Evolutionary conservation across 2,888 invertebrate species (phyloP), one percentile per base, ranked within the genome.

Genomic region (Cheilosia pagana): DNA sequence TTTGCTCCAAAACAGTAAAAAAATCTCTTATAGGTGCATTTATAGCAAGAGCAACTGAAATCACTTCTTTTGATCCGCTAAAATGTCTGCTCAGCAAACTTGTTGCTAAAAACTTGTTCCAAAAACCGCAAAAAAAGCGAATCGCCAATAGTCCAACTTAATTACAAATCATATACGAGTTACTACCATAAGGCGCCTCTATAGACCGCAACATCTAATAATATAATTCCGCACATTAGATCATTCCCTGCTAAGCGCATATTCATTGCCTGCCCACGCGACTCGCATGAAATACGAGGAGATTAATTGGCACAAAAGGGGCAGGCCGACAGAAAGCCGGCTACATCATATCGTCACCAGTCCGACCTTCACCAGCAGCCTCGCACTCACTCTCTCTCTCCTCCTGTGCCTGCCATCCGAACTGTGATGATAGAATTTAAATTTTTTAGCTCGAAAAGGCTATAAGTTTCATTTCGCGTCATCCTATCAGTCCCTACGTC

Each of bases 281-380:
- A 63, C 83, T 74, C 59, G 68, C 78, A 74, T 52, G 45, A 68
- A 74, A 68, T 78, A 74, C 68, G 68, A 74, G 62, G 28, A 78
- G 78, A 83, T 83, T 83, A 83, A 78, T 83, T 83, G 74, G 68
- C 83, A 83, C 74, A 53, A 83, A 83, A 78, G 83, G 74, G 83
- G 62, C 78, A 68, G 48, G 31, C 78, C 78, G 72, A 41, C 77
- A 68, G 71, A 65, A 52, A 1, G 6, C 19, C 65, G 65, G 39
- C 67, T 62, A 53, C 23, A 53, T 16, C 31, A 21, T 16, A 65
- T 28, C 62, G 52, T 43, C 55, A 62, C 23, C 43, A 14, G 62
- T 41, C 43, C 55, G 55, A 28, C 65, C 68, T 72, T 77, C 72
- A 57, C 62, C 59, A 41, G 8, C 8, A 25, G 57, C 10, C 50